phyloP scores from a whole-genome alignment of 2,797 vertebrate genomes.

The Muscicapa comitata region DNA sequence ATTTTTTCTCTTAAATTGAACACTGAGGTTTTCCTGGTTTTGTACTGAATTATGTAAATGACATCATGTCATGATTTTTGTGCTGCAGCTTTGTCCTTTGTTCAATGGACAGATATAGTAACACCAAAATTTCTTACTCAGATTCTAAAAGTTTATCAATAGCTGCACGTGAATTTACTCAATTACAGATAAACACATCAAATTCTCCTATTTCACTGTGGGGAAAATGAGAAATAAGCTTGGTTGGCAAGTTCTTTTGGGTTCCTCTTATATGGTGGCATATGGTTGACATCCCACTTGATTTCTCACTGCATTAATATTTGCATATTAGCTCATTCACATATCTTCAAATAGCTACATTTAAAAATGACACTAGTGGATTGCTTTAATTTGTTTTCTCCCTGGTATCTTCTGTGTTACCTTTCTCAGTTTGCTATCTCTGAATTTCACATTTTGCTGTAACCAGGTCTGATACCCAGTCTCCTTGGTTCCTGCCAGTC shows the following conservation, averaged over 20 bases:
- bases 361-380: neutral
- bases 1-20: neutral
- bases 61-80: neutral
- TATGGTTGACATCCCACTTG: conserved; percentile 11
- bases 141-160: neutral
- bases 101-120: neutral
- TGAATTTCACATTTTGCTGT: neutral
- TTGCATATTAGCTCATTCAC: neutral
- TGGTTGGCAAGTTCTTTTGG: neutral
- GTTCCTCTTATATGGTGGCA: neutral
- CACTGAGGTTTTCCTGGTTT: neutral
- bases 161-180: neutral
- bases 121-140: neutral
- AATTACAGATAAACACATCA: neutral
- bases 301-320: conserved; percentile 4
- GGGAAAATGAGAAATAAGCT: neutral
- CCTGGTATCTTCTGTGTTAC: neutral
- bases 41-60: neutral
- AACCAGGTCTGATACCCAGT: neutral
- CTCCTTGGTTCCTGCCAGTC: neutral
- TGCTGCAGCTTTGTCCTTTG: neutral
- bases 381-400: neutral
- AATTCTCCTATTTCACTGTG: neutral
- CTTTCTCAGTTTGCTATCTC: neutral
- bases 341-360: neutral